Evolutionary conservation across 2,888 invertebrate species (phyloP), one percentile per base, ranked within the genome.

Genomic region (Lampropteryx suffumata): DNA sequence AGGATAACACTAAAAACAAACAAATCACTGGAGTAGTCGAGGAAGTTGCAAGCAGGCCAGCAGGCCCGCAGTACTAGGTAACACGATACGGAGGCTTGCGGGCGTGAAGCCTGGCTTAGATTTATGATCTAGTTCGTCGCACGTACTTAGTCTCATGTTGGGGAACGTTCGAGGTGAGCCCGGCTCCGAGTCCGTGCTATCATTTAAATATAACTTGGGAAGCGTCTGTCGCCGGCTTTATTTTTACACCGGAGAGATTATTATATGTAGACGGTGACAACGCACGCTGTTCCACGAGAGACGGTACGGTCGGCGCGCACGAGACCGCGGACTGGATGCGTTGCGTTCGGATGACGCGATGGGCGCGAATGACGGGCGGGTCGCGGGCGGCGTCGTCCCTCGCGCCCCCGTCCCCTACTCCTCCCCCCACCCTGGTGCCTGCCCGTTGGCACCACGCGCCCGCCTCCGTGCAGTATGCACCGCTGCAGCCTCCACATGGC

Each of bases 121-220:
- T 69, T 64, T 73, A 73, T 57, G 69, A 74, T 76, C 69, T 74
- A 76, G 76, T 77, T 74, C 63, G 71, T 72, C 63, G 61, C 78
- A 86, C 90, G 82, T 89, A 90, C 90, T 87, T 82, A 84, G 77
- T 80, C 82, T 85, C 90, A 90, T 90, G 84, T 62, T 70, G 80
- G 74, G 81, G 81, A 76, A 73, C 84, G 73, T 74, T 77, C 71
- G 82, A 76, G 76, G 76, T 76, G 78, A 74, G 75, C 79, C 76
- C 76, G 80, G 82, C 78, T 72, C 77, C 72, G 70, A 70, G 76
- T 82, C 73, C 69, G 78, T 73, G 85, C 83, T 88, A 86, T 86
- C 89, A 90, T 89, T 89, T 89, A 90, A 85, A 87, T 88, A 84
- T 90, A 89, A 85, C 88, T 83, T 78, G 80, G 78, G 73, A 80